Evolutionary conservation across 2,797 vertebrate genomes (phyloP), one percentile per base, ranked within the genome.

Genomic region (Chaenodraco wilsoni): DNA sequence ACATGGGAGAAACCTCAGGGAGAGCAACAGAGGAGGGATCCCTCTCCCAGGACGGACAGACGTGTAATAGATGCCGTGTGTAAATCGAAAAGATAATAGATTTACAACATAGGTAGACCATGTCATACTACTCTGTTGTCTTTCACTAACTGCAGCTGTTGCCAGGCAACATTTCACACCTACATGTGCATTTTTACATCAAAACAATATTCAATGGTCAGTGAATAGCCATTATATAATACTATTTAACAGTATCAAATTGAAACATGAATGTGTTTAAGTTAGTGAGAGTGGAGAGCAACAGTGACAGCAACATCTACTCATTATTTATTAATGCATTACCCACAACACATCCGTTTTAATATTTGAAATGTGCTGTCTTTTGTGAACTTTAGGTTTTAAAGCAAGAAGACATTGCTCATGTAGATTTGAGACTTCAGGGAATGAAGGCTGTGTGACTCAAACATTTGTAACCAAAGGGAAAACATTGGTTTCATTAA

Each of bases 81-180:
- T 27, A 27, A 27, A 27, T 27, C 4, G 27, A 27, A 27, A 27
- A 27, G 27, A 27, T 27, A 27, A 27, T 4, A 27, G 3, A 27
- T 27, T 27, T 27, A 27, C 27, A 27, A 27, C 27, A 27, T 27
- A 4, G 4, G 27, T 27, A 27, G 27, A 27, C 27, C 27, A 27
- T 51, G n/a, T 68, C 33, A 33, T 21, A 48, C 48, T 61, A 23
- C 59, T 74, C 45, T 80, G 67, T 77, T 82, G 78, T 84, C 61
- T 51, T 80, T 55, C 74, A 72, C 49, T 74, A 81, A 76, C 66
- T 81, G 81, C 52, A 11, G 60, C 69, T 83, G 88, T 89, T 89
- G 89, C 88, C 79, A 86, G 64, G 84, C 84, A 69, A 89, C 84
- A 73, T 79, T 81, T 85, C 58, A 83, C 72, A 83, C 57, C 72